Percentiles rank a stretch among this genome's conserved stretches.
phyloP scores from a whole-genome alignment of 2,888 invertebrate genomes.

The Epicampocera succincta region DNA sequence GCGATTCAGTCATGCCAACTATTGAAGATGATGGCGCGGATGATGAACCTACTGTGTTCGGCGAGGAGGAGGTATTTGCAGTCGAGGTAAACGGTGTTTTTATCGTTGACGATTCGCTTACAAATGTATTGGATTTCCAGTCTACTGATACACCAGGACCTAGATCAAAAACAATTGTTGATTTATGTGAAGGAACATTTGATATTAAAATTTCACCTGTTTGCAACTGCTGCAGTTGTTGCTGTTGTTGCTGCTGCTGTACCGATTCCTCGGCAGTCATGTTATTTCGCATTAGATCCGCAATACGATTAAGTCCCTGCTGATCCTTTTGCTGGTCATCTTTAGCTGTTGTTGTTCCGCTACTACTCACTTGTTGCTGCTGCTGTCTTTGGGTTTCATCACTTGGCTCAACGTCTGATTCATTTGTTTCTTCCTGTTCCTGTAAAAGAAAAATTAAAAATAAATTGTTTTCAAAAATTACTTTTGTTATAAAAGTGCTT shows the following conservation, averaged over 20 bases:
- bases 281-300: constrained; percentile 56
- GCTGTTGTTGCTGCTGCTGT: constrained; percentile 36
- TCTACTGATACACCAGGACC: constrained; percentile 65
- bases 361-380: constrained; percentile 56
- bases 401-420: constrained; percentile 80
- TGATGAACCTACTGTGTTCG: constrained; percentile 57
- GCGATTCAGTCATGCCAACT: constrained; percentile 72
- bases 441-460: constrained; percentile 60
- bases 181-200: constrained; percentile 53
- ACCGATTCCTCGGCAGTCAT: constrained; percentile 46
- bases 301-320: constrained; percentile 36
- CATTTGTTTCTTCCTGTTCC: constrained; percentile 81
- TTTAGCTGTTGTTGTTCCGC: constrained; percentile 47
- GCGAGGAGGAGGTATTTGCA: constrained; percentile 52
- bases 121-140: constrained; percentile 56
- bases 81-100: constrained; percentile 64
- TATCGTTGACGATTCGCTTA: constrained; percentile 51
- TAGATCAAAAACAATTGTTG: constrained; percentile 63
- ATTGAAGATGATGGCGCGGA: constrained; percentile 69
- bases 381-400: constrained; percentile 77
- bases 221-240: constrained; percentile 43
- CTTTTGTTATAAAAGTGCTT: neutral
- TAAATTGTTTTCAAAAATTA: neutral
- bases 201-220: constrained; percentile 50
- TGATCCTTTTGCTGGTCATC: constrained; percentile 52